phyloP scores from a whole-genome alignment of 1,140 invertebrate genomes.

The Drosophila bifasciata region DNA sequence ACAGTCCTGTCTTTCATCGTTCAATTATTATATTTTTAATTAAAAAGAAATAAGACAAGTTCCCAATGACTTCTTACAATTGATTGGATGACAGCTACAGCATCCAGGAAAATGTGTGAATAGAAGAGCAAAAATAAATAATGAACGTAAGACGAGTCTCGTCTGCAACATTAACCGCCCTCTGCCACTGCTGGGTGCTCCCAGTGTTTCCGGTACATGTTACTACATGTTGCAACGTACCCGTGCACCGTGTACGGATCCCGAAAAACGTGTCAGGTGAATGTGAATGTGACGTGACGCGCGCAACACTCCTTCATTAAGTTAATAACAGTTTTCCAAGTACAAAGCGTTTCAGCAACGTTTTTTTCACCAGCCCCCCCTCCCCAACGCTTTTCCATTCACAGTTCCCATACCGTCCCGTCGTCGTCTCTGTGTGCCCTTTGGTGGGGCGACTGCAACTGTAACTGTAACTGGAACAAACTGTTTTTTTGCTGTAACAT shows the following conservation, averaged over 20 bases:
- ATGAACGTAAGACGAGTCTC: too few species aligned
- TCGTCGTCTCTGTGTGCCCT: neutral
- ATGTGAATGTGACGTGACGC: slow-evolving; percentile 48
- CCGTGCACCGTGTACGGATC: neutral
- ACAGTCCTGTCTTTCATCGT: too few species aligned
- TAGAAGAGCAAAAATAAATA: too few species aligned
- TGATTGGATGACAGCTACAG: too few species aligned
- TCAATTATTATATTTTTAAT: too few species aligned
- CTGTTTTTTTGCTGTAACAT: slow-evolving; percentile 5
- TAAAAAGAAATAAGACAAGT: too few species aligned
- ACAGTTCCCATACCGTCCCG: neutral
- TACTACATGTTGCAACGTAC: too few species aligned
- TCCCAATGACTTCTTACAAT: too few species aligned
- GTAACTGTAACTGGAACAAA: slow-evolving; percentile 3
- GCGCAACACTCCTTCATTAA: slow-evolving; percentile 77
- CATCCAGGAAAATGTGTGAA: too few species aligned
- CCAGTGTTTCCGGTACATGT: too few species aligned
- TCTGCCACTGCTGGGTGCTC: too few species aligned
- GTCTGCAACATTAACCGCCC: too few species aligned
- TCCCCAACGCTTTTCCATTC: neutral
- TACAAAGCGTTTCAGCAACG: slow-evolving; percentile 66
- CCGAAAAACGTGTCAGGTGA: slow-evolving; percentile 77
- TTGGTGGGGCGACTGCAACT: slow-evolving; percentile 53
- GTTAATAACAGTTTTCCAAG: slow-evolving; percentile 80
- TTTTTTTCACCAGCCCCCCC: slow-evolving; percentile 15